Conservation (phyloP, 2,888 invertebrate species). For the Stenolophus ochropezus region DNA sequence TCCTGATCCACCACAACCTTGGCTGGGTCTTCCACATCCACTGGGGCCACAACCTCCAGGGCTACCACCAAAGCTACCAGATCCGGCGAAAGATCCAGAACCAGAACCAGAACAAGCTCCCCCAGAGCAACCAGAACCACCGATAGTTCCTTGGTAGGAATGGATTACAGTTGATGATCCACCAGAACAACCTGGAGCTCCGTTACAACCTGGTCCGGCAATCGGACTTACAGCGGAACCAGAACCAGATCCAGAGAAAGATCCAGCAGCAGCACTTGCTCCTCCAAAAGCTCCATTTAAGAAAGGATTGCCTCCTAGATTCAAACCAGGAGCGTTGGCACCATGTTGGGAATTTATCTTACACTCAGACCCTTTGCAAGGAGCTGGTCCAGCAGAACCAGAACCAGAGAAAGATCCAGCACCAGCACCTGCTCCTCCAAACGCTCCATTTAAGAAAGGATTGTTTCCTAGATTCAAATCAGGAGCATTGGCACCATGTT, state of each 20-base stretch:
- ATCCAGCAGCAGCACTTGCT: conserved; percentile 18
- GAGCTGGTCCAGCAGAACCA: too few species aligned
- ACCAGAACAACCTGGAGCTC: background rate
- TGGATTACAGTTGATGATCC: background rate
- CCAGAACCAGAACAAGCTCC: background rate
- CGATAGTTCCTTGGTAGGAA: background rate
- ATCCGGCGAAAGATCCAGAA: background rate
- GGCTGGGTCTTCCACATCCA: background rate
- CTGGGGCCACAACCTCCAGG: background rate
- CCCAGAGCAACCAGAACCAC: conserved; percentile 8
- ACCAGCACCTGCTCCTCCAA: conserved; percentile 61
- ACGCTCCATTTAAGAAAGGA: conserved; percentile 66
- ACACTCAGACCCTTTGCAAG: conserved; percentile 61
- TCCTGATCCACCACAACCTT: background rate
- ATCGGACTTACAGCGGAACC: background rate
- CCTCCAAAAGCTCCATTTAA: conserved; percentile 65
- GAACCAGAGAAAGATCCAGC: too few species aligned
- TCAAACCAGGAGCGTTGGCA: background rate
- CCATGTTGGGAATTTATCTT: conserved; percentile 60
- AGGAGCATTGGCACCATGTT: conserved; percentile 46
- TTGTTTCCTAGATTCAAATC: conserved; percentile 61
- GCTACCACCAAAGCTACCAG: background rate
- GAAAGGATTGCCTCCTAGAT: conserved; percentile 66
- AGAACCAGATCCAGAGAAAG: conserved; percentile 4
- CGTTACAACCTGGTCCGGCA: conserved; percentile 14